phyloP scores from a whole-genome alignment of 2,888 invertebrate species.

The Rhagonycha fulva region DNA sequence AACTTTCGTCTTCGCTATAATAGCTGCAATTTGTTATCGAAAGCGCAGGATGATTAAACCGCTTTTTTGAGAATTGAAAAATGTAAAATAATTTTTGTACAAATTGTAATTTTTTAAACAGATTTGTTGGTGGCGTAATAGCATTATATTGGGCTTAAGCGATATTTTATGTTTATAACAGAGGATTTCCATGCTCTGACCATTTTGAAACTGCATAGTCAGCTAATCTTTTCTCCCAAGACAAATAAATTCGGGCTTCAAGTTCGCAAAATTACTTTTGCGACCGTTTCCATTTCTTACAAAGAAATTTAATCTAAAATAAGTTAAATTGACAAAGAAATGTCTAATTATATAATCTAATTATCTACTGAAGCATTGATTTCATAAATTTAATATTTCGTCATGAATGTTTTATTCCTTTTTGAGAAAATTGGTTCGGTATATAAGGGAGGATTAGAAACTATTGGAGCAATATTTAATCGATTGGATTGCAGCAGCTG shows the following conservation, averaged over 20 bases:
- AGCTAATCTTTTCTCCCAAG: not conserved
- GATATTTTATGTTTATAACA: not conserved
- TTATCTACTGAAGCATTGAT: not conserved
- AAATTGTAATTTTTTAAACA: not conserved
- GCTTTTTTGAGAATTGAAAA: not conserved
- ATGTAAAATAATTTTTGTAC: not conserved
- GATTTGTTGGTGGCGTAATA: not conserved
- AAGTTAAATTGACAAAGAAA: not conserved
- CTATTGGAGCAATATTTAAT: no score
- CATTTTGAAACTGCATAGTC: not conserved
- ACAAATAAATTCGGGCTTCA: not conserved
- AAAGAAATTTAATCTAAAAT: not conserved
- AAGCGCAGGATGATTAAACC: not conserved
- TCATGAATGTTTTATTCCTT: not conserved
- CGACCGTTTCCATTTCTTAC: not conserved
- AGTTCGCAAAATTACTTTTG: not conserved
- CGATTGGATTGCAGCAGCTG: no score
- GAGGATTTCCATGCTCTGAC: not conserved
- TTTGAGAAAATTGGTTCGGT: not conserved
- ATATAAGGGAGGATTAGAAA: not conserved
- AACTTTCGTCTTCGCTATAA: not conserved
- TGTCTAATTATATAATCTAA: not conserved
- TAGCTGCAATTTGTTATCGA: not conserved
- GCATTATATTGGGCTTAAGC: not conserved
- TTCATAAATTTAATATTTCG: not conserved